Base-by-base conservation (phyloP, 2,113 vertebrate genomes). In the Naja naja region DNA sequence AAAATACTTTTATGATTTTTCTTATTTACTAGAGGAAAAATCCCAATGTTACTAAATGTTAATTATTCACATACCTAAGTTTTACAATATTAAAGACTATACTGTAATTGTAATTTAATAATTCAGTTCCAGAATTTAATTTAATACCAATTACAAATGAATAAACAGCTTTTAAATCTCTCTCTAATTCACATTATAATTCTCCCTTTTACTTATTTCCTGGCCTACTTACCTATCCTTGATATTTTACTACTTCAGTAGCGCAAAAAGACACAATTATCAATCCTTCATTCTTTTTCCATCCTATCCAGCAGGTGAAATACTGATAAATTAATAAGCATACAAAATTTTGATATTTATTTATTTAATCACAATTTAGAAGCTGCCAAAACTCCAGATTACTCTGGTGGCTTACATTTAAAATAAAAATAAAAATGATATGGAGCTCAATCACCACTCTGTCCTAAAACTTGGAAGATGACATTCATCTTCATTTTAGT, bases 1-100 rank as follows among this genome's bases (percentile, higher is more conserved):
- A 49, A 39, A 45, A 52, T 94, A 52, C 92, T 88, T 64, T 52
- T 30, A 87, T 88, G 87, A 54, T 69, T 43, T 69, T 60, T 88
- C 58, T 53, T 74, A 69, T 74, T 54, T 69, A 45, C 69, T 88
- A 30, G 58, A 74, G 47, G 22, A 88, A 92, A 74, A 45, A 43
- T 52, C n/a, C 47, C 53, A 88, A 60, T 54, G 49, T 92, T 88
- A 54, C 47, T 25, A 34, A 52, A 47, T 88, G 56, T 86, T 92
- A 88, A 64, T 92, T 88, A 88, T 88, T 53, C n/a, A 53, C 60
- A 47, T 92, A 88, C 8, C 49, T 54, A 88, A 52, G 9, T 88
- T 27, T 74, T 25, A 88, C 23, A 74, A 43, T 74, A 74, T 69
- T n/a, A 58, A 49, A 45, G 74, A 10, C 34, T 43, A 22, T 81